Evolutionary conservation across 2,888 invertebrate species (phyloP).

Genomic region (Lymantria monacha): DNA sequence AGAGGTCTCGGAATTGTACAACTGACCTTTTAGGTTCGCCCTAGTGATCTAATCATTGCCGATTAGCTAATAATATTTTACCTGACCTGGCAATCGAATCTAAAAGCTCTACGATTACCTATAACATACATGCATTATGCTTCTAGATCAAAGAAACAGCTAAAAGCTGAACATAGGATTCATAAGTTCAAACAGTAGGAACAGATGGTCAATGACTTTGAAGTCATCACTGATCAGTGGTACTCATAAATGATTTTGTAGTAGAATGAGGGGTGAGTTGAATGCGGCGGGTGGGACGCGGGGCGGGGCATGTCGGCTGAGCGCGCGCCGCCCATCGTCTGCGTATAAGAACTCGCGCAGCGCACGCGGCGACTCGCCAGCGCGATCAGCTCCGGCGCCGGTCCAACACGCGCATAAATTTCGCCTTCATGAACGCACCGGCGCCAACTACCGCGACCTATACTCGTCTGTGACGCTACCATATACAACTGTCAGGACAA

Average conservation of each 20-base stretch:
- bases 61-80: no score
- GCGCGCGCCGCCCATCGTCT: slow-evolving; percentile 62
- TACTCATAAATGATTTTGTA: slow-evolving; percentile 35
- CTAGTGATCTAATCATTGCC: no score
- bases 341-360: slow-evolving; percentile 54
- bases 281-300: slow-evolving; percentile 51
- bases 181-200: slow-evolving; percentile 5
- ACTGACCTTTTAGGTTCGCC: no score
- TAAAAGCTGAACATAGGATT: no score
- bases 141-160: no score
- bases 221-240: slow-evolving; percentile 15
- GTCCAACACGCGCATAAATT: slow-evolving; percentile 41
- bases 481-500: not conserved
- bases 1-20: no score
- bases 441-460: slow-evolving; percentile 19
- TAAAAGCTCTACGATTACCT: no score
- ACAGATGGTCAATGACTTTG: slow-evolving; percentile 33
- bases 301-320: slow-evolving; percentile 61
- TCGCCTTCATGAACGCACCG: slow-evolving; percentile 28
- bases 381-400: slow-evolving; percentile 50
- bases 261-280: slow-evolving; percentile 30
- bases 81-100: no score
- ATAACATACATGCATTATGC: no score
- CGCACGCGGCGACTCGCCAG: slow-evolving; percentile 43
- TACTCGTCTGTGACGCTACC: not conserved